Evolutionary conservation across 2,888 invertebrate genomes (phyloP).

Genomic region (Malacosoma neustria): DNA sequence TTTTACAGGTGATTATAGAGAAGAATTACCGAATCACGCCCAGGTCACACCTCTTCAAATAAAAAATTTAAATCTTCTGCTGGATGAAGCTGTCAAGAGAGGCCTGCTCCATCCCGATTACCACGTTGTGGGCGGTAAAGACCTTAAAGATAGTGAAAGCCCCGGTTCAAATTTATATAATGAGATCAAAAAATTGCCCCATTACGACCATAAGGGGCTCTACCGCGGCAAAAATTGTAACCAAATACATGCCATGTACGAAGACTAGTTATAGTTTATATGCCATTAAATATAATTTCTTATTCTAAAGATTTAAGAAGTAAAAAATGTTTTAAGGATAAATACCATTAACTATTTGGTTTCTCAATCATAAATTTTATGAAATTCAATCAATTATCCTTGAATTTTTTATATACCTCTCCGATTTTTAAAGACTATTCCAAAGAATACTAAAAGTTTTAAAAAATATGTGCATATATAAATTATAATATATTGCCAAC

Average conservation of each 20-base stretch:
- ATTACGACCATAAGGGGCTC: constrained; percentile 30
- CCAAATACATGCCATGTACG: constrained; percentile 19
- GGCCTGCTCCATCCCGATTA: constrained; percentile 38
- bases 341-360: no score
- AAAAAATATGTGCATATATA: no score
- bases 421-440: no score
- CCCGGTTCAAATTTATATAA: constrained; percentile 46
- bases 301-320: no score
- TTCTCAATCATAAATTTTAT: no score
- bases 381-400: no score
- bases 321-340: no score
- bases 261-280: no score
- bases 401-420: no score
- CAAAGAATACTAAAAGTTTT: no score
- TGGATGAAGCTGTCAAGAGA: constrained; percentile 33
- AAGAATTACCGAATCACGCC: constrained; percentile 25
- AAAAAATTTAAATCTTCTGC: constrained; percentile 28
- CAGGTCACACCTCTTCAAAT: constrained; percentile 36
- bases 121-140: constrained; percentile 39
- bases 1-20: constrained; percentile 51
- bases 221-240: constrained; percentile 30
- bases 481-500: no score
- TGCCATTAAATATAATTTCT: no score
- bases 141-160: constrained; percentile 31
- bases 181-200: constrained; percentile 29